Evolutionary conservation across 2,113 vertebrate species (phyloP).

Genomic region (Dryoscopus gambensis): DNA sequence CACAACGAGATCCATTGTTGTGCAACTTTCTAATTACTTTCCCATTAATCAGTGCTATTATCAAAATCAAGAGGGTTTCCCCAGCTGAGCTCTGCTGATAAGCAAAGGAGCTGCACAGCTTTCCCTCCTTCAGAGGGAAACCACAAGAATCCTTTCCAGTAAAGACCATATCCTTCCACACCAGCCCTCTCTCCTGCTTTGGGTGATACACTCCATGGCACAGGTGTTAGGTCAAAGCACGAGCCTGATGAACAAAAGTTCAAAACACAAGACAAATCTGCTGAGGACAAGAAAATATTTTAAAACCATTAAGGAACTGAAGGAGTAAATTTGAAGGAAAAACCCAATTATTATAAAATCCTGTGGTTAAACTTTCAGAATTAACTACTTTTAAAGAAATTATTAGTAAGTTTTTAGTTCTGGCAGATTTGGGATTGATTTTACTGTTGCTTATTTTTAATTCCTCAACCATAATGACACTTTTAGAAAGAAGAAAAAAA

Average conservation of each 20-base stretch:
- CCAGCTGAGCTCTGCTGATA: not conserved
- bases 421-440: not conserved
- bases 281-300: not conserved
- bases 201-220: not conserved
- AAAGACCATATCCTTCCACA: not conserved
- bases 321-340: not conserved
- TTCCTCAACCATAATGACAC: not conserved
- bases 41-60: not conserved
- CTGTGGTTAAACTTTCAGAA: not conserved
- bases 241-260: not conserved
- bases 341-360: not conserved
- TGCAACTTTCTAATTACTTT: not conserved
- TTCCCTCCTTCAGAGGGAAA: not conserved
- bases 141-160: not conserved
- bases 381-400: not conserved
- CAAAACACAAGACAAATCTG: not conserved
- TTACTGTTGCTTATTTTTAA: not conserved
- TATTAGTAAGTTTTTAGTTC: not conserved
- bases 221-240: not conserved
- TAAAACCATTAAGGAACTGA: not conserved
- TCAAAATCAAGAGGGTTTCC: not conserved
- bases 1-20: not conserved
- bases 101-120: not conserved
- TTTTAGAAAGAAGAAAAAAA: not conserved
- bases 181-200: not conserved